Conservation (phyloP, 2,113 vertebrate species). For the Xiphias gladius region DNA sequence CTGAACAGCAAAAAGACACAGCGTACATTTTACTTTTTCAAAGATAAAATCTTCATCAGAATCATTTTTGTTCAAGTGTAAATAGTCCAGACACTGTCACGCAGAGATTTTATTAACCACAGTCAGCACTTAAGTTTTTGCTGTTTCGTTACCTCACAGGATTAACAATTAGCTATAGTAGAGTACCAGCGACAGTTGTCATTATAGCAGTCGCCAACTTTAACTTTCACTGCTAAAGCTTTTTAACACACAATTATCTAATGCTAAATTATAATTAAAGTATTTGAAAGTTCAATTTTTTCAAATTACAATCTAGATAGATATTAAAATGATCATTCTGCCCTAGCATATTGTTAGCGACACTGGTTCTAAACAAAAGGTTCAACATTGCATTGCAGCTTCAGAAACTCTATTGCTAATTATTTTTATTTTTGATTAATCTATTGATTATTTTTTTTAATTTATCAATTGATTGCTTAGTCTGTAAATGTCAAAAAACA, state of each 20-base stretch:
- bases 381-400: background rate
- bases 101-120: background rate
- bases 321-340: background rate
- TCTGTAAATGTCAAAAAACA: background rate
- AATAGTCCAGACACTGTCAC: background rate
- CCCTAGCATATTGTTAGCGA: too few relatives aligned
- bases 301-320: background rate
- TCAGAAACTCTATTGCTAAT: background rate
- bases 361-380: background rate
- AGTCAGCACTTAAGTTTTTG: too few relatives aligned
- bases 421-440: background rate
- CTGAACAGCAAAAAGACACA: background rate
- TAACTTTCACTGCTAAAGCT: background rate
- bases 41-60: background rate
- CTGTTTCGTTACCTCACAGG: background rate
- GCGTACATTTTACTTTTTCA: background rate
- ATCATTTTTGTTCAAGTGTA: background rate
- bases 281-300: background rate
- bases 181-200: background rate
- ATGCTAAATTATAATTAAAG: background rate
- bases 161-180: background rate
- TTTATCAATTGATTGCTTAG: background rate
- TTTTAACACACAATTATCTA: background rate
- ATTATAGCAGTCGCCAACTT: background rate
- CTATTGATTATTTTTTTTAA: background rate